Conservation (phyloP, 2,113 vertebrate species). For the Cnemophilus loriae region DNA sequence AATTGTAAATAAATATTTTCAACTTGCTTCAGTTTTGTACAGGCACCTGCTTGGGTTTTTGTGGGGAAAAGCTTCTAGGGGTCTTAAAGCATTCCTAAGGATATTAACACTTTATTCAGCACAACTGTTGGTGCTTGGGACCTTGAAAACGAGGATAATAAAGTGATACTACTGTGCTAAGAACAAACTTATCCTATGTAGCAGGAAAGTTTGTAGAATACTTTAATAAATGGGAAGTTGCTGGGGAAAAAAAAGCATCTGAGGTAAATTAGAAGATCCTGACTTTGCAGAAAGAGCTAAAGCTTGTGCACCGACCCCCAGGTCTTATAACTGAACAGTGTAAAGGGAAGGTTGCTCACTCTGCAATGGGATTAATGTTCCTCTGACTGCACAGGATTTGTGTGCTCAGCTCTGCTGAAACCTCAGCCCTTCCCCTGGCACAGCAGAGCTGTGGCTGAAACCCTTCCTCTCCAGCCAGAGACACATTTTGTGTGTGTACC, state of each 20-base stretch:
- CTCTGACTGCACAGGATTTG: not conserved
- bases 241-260: not conserved
- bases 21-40: not conserved
- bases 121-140: not conserved
- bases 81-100: not conserved
- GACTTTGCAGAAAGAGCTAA: not conserved
- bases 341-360: not conserved
- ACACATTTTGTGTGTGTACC: not conserved
- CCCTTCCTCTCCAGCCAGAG: not conserved
- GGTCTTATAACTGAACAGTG: not conserved
- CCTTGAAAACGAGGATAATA: not conserved
- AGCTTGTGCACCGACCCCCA: not conserved
- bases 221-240: not conserved
- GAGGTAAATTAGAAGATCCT: not conserved
- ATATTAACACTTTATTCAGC: not conserved
- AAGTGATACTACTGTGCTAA: not conserved
- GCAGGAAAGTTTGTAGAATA: not conserved
- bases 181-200: not conserved
- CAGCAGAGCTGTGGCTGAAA: not conserved
- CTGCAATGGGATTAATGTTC: not conserved
- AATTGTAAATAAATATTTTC: not conserved
- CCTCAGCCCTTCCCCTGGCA: not conserved
- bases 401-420: not conserved
- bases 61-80: not conserved
- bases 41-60: not conserved